phyloP scores from a whole-genome alignment of 1,140 invertebrate species.

The Sycobia sp. region DNA sequence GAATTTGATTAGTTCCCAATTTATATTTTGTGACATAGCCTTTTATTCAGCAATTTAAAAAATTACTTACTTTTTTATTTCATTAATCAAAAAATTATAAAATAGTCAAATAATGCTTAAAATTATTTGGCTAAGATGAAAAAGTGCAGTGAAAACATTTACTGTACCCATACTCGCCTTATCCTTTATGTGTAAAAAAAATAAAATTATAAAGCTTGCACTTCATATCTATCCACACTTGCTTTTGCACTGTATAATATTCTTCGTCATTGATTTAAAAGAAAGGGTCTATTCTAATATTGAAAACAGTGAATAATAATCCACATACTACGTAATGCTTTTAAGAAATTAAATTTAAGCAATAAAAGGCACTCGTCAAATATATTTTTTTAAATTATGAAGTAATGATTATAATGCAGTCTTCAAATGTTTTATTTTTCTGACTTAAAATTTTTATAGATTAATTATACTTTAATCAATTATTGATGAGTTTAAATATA shows the following conservation, averaged over 20 bases:
- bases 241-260: constrained; percentile 12
- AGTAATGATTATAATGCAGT: too few species aligned
- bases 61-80: constrained; percentile 6
- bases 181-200: constrained; percentile 23
- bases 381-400: too few species aligned
- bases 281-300: constrained; percentile 7
- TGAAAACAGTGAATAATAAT: constrained; percentile 19
- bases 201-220: constrained; percentile 15
- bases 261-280: constrained; percentile 16
- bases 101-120: constrained; percentile 11
- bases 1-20: constrained; percentile 5
- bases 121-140: neutral
- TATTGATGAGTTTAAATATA: neutral
- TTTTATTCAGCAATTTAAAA: too few species aligned
- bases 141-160: constrained; percentile 1
- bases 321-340: constrained; percentile 17
- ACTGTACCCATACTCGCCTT: constrained; percentile 14
- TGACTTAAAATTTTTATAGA: neutral
- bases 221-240: constrained; percentile 24
- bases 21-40: neutral
- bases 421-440: too few species aligned
- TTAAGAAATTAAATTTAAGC: constrained; percentile 18
- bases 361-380: constrained; percentile 1
- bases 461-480: neutral
- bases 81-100: constrained; percentile 6